A percentile compares a stretch with the other conserved stretches of the same genome.
Conservation (phyloP, 2,113 vertebrate species). For the Aphyosemion australe region DNA sequence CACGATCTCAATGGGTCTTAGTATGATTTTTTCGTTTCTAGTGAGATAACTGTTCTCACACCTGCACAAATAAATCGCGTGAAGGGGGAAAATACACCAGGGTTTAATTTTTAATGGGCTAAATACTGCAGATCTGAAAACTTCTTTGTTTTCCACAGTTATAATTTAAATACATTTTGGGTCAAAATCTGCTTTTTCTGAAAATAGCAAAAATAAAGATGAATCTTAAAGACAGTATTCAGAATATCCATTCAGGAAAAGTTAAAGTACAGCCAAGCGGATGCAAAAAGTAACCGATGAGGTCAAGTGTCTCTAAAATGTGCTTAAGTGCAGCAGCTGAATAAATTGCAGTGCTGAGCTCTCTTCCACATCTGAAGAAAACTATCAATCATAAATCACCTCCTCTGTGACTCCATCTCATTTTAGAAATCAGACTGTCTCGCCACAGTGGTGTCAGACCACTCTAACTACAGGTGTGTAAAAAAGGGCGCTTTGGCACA, state of each 20-base stretch:
- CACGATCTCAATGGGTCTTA: too few relatives aligned
- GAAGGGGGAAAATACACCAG: too few relatives aligned
- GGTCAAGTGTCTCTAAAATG: neutral
- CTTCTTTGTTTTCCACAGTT: too few relatives aligned
- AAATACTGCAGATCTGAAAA: too few relatives aligned
- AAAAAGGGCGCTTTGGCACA: constrained; percentile 19
- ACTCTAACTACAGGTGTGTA: constrained; percentile 22
- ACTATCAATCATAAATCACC: neutral
- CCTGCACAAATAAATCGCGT: too few relatives aligned
- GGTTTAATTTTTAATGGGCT: too few relatives aligned
- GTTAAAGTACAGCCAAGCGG: neutral
- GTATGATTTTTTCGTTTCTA: too few relatives aligned
- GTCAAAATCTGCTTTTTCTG: too few relatives aligned
- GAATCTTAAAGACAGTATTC: neutral
- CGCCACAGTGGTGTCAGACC: constrained; percentile 8
- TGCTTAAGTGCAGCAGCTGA: neutral
- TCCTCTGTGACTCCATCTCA: neutral
- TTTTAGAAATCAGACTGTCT: constrained; percentile 5
- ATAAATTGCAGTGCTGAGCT: neutral
- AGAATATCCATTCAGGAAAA: neutral
- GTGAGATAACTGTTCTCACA: too few relatives aligned
- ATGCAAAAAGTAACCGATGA: neutral
- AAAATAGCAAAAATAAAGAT: too few relatives aligned
- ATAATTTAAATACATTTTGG: too few relatives aligned
- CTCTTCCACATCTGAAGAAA: neutral